Evolutionary conservation across 1,140 invertebrate genomes (phyloP), one percentile per base, ranked within the genome.

Genomic region (Dreissena polymorpha): DNA sequence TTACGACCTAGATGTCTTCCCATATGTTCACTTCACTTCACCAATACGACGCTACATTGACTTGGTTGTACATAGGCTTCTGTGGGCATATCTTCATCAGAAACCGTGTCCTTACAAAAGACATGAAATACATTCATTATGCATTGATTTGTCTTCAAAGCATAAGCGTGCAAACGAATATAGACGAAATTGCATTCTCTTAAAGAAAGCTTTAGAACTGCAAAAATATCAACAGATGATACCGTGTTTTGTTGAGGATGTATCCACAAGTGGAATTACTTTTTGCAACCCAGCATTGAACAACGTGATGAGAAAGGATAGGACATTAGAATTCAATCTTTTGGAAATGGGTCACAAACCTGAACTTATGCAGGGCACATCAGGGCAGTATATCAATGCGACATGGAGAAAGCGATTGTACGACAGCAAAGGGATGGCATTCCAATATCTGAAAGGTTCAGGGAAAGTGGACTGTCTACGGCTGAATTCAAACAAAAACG

Each of bases 41-140:
- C 98, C 98, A 0, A 98, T 99, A 85, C 93, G 97, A 88, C 94
- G 97, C 70, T 99, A 98, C 94, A 95, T 97, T 0, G 97, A 98
- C 93, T 95, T 98, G 39, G 95, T 98, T 89, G 97, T 98, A 18
- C 98, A 99, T 92, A 94, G 96, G 90, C 94, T 94, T 82, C 92
- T 93, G 21, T 90, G 89, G 14, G 92, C 97, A 16, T 95, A 96
- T 27, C 95, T 98, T 71, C 96, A 73, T 21, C 63, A 73, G 12
- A 65, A 57, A 25, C 67, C 69, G 14, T 72, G 70, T 74, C 84
- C 87, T 5, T 89, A 89, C 67, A 72, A 51, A 21, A 67, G 77
- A 25, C 27, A 77, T 50, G 88, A 89, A 13, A 83, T 90, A 18
- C 74, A 70, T 12, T 60, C 57, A 67, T 75, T 90, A 16, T 89